Evolutionary conservation across 2,113 vertebrate genomes (phyloP).

Genomic region (Tricholaema leucomelas): DNA sequence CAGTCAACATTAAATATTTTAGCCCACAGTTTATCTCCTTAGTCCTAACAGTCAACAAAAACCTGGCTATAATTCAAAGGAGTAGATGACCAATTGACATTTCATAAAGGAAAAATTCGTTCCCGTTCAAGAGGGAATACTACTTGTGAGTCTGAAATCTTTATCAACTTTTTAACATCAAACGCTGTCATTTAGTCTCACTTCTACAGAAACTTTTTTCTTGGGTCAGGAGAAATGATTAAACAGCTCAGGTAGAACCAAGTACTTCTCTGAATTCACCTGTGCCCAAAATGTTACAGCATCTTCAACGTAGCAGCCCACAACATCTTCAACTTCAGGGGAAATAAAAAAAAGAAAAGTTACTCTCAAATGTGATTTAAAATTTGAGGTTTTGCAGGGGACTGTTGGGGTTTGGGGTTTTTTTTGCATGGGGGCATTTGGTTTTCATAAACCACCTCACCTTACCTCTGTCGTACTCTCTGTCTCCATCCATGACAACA

Average conservation of each 20-base stretch:
- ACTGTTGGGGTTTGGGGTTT: background rate
- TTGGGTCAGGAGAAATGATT: background rate
- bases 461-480: slow-evolving; percentile 62
- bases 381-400: background rate
- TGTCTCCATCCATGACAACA: slow-evolving; percentile 57
- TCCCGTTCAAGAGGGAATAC: background rate
- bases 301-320: slow-evolving; percentile 80
- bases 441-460: background rate
- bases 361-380: background rate
- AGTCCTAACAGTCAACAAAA: background rate
- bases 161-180: background rate
- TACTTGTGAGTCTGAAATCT: background rate
- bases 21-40: background rate
- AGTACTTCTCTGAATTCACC: slow-evolving; percentile 58
- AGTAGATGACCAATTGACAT: background rate
- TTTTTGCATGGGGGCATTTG: background rate
- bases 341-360: background rate
- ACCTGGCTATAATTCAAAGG: background rate
- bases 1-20: background rate
- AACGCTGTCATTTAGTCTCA: background rate
- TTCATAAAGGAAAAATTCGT: background rate
- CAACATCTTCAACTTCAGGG: slow-evolving; percentile 70
- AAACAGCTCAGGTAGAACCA: background rate
- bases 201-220: background rate
- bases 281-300: slow-evolving; percentile 85